Conservation (phyloP, 2,888 invertebrate species). For the Hoplodrina blanda region DNA sequence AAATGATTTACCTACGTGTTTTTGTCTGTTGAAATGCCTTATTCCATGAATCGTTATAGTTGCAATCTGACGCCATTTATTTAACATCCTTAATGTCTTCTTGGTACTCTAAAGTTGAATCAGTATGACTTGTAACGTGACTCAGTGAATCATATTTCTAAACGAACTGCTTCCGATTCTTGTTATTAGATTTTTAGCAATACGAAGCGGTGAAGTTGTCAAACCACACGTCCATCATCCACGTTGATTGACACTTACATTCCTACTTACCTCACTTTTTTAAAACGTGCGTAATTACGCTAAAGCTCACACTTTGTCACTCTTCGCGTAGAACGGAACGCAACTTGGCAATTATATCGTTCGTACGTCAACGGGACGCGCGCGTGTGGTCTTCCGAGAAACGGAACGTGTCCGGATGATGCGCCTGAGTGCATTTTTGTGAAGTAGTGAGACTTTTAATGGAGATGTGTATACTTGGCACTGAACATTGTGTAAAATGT, state of each 20-base stretch:
- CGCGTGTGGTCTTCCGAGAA: conserved; percentile 73
- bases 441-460: conserved; percentile 52
- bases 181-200: conserved; percentile 9
- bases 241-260: conserved; percentile 46
- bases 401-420: conserved; percentile 63
- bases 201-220: conserved; percentile 10
- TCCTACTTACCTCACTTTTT: conserved; percentile 52
- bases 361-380: conserved; percentile 67
- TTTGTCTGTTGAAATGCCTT: neutral
- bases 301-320: conserved; percentile 56
- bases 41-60: no score
- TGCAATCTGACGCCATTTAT: conserved; percentile 10
- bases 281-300: conserved; percentile 58
- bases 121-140: conserved; percentile 1
- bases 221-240: conserved; percentile 47
- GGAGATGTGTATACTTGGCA: conserved; percentile 38
- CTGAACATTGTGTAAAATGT: conserved; percentile 25
- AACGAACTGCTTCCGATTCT: conserved; percentile 20
- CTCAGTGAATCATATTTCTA: conserved; percentile 20
- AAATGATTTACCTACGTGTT: no score
- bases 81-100: conserved; percentile 31
- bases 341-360: conserved; percentile 70
- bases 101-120: conserved; percentile 24
- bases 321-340: conserved; percentile 60
- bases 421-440: conserved; percentile 64